A percentile compares a stretch with the other conserved stretches of the same genome.
phyloP scores from a whole-genome alignment of 2,113 vertebrate species.

The Phocoena sinus region DNA sequence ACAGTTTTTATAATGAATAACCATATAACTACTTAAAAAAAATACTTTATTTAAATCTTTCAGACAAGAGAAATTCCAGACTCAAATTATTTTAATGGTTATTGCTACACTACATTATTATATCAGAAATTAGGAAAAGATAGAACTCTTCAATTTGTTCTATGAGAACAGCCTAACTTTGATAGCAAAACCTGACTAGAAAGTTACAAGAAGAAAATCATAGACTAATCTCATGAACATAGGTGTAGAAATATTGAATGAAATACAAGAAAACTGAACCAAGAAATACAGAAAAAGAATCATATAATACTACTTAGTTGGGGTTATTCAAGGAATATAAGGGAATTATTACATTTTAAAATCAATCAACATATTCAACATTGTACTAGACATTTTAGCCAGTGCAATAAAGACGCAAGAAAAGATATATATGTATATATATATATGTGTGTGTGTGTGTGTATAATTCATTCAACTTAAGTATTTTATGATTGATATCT shows the following conservation, averaged over 20 bases:
- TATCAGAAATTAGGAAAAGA: neutral
- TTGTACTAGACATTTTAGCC: neutral
- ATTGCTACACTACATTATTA: neutral
- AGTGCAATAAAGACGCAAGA: neutral
- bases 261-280: neutral
- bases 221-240: neutral
- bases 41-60: neutral
- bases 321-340: neutral
- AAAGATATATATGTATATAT: neutral
- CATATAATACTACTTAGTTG: neutral
- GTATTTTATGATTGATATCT: neutral
- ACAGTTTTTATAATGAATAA: neutral
- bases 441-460: rapidly evolving
- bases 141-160: neutral
- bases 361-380: neutral
- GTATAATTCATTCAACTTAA: neutral
- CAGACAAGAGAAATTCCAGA: neutral
- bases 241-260: neutral
- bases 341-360: neutral
- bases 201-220: neutral
- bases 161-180: neutral
- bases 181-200: neutral
- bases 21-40: neutral
- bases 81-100: neutral
- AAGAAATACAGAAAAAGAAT: neutral